These are phyloP conservation scores for Amphilophus citrinellus DNA, from an alignment of 2,113 vertebrate species.

Conservation along the genomic window DNA sequence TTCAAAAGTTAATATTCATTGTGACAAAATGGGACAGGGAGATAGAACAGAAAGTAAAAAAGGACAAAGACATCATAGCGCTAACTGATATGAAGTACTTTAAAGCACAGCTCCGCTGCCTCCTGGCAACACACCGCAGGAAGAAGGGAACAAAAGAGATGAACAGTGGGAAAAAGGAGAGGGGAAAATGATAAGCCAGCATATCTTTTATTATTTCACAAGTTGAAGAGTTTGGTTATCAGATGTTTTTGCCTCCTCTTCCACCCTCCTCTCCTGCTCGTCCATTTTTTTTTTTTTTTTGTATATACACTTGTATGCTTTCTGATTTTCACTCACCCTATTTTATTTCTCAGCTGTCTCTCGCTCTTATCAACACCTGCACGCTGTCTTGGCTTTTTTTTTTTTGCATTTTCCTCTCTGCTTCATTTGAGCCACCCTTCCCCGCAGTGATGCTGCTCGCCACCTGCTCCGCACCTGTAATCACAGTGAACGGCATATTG, in stretches of 20 bases:
- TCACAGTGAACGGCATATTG: slow-evolving; percentile 5
- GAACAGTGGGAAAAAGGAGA: slow-evolving; percentile 36
- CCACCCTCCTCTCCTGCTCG: neutral
- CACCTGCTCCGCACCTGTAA: slow-evolving; percentile 15
- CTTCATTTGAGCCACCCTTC: slow-evolving; percentile 11
- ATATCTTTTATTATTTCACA: slow-evolving; percentile 69
- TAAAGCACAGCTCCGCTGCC: slow-evolving; percentile 59
- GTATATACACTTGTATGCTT: neutral
- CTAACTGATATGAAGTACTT: slow-evolving; percentile 67
- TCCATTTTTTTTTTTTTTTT: neutral
- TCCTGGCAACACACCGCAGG: slow-evolving; percentile 53
- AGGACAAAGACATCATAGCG: slow-evolving; percentile 69
- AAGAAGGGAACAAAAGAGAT: slow-evolving; percentile 62
- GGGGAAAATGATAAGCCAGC: slow-evolving; percentile 63
- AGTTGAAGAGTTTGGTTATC: slow-evolving; percentile 62
- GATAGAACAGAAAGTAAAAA: slow-evolving; percentile 53
- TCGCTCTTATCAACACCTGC: slow-evolving; percentile 18
- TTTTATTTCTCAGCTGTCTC: slow-evolving; percentile 20
- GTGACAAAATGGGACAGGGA: slow-evolving; percentile 62
- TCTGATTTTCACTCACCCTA: slow-evolving; percentile 1
- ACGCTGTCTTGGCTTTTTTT: slow-evolving; percentile 12
- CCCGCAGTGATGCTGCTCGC: slow-evolving; percentile 1
- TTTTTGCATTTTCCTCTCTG: neutral
- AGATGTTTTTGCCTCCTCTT: slow-evolving; percentile 20
- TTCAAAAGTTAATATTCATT: slow-evolving; percentile 58